Conservation (phyloP, 2,888 invertebrate species). For the Chrysolina haemoptera region DNA sequence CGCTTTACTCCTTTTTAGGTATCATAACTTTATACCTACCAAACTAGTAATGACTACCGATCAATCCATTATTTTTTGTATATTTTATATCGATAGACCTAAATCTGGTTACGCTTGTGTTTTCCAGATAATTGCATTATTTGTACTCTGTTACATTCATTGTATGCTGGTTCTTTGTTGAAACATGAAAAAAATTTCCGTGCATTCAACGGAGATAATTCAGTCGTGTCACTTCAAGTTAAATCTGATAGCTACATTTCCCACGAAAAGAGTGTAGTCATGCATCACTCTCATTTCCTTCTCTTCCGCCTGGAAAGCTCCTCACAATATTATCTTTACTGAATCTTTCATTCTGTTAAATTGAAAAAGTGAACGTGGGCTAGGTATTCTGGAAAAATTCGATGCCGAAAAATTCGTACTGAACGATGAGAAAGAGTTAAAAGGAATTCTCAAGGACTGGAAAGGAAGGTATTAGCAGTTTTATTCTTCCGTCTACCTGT, state of each 20-base stretch:
- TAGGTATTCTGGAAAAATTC: neutral
- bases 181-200: neutral
- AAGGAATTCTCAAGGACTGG: neutral
- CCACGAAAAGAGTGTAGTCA: conserved; percentile 21
- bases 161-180: neutral
- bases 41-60: too few species aligned
- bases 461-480: neutral
- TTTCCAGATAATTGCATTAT: neutral
- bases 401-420: neutral
- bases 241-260: conserved; percentile 21
- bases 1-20: too few species aligned
- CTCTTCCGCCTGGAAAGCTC: conserved; percentile 15
- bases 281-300: conserved; percentile 23
- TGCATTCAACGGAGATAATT: conserved; percentile 15
- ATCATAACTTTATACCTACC: too few species aligned
- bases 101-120: too few species aligned
- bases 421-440: neutral
- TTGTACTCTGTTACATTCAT: neutral
- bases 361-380: conserved; percentile 17
- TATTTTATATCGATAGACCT: too few species aligned
- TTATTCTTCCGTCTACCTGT: too few species aligned
- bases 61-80: too few species aligned
- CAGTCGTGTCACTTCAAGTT: conserved; percentile 22
- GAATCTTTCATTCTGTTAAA: conserved; percentile 23
- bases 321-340: conserved; percentile 20